phyloP scores from a whole-genome alignment of 2,113 vertebrate species.

The Morone chrysops region DNA sequence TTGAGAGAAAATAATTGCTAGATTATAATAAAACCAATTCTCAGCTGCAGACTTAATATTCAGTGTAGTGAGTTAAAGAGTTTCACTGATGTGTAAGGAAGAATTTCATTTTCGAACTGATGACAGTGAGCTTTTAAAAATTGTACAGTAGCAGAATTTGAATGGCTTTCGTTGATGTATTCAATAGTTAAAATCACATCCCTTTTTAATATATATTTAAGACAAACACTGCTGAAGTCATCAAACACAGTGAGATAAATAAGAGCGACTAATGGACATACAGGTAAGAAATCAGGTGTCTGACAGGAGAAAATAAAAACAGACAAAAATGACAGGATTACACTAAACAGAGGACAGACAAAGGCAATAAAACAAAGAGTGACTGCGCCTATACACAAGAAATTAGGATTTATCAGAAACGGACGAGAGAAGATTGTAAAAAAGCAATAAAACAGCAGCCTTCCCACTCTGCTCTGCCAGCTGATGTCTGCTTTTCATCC shows the following conservation, averaged over 20 bases:
- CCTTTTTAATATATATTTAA: not conserved
- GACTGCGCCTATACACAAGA: not conserved
- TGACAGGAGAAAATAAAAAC: conserved; percentile 3
- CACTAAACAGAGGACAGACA: not conserved
- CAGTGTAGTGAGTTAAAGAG: not conserved
- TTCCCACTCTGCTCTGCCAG: conserved; percentile 1
- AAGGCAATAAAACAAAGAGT: not conserved
- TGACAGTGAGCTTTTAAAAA: not conserved
- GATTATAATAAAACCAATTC: no score
- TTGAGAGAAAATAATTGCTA: no score
- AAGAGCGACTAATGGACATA: not conserved
- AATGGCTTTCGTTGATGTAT: not conserved
- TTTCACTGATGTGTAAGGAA: not conserved
- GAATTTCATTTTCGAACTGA: not conserved
- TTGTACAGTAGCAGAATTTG: not conserved
- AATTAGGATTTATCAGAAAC: not conserved
- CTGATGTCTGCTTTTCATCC: conserved; percentile 49
- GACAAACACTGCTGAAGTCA: not conserved
- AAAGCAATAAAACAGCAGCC: conserved; percentile 38
- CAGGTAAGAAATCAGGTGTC: not conserved
- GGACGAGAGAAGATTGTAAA: not conserved
- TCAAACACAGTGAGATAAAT: not conserved
- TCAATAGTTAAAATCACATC: not conserved
- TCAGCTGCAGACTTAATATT: not conserved
- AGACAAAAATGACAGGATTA: not conserved